Evolutionary conservation across 2,888 invertebrate species (phyloP).

Genomic region (Aproaerema taeniolella): DNA sequence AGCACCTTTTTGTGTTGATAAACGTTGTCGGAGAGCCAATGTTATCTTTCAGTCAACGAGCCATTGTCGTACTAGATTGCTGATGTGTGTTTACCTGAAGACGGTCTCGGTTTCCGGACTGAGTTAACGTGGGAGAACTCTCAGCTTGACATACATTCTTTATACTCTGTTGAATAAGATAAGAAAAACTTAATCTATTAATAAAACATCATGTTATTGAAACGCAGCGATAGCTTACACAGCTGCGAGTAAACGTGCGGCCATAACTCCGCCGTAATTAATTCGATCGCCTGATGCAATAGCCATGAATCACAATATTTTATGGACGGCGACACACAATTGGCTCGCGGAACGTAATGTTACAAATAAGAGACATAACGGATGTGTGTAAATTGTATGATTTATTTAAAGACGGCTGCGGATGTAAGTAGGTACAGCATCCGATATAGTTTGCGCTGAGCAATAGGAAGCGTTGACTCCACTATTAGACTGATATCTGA

Average conservation of each 20-base stretch:
- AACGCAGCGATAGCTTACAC: constrained; percentile 54
- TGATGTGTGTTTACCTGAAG: constrained; percentile 22
- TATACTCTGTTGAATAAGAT: neutral
- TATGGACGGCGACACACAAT: constrained; percentile 23
- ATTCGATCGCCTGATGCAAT: constrained; percentile 43
- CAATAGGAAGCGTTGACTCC: too few relatives aligned
- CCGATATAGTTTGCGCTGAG: too few relatives aligned
- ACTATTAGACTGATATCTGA: too few relatives aligned
- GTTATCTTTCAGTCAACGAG: constrained; percentile 24
- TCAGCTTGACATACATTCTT: constrained; percentile 20
- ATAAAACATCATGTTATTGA: constrained; percentile 52
- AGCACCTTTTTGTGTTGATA: constrained; percentile 25
- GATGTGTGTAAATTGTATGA: constrained; percentile 21
- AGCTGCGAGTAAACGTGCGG: constrained; percentile 42
- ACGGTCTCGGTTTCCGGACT: constrained; percentile 16
- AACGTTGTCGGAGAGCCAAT: constrained; percentile 22
- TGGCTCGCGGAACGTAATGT: constrained; percentile 21
- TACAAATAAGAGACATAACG: constrained; percentile 20
- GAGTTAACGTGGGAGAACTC: constrained; percentile 34
- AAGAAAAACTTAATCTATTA: constrained; percentile 6
- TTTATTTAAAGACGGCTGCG: constrained; percentile 29
- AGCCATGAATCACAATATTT: constrained; percentile 35
- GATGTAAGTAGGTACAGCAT: constrained; percentile 40
- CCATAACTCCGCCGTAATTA: constrained; percentile 47
- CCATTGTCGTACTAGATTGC: constrained; percentile 22